These are phyloP conservation scores for Trimorus sp. DNA, from an alignment of 2,888 invertebrate genomes.

Conservation along the genomic window DNA sequence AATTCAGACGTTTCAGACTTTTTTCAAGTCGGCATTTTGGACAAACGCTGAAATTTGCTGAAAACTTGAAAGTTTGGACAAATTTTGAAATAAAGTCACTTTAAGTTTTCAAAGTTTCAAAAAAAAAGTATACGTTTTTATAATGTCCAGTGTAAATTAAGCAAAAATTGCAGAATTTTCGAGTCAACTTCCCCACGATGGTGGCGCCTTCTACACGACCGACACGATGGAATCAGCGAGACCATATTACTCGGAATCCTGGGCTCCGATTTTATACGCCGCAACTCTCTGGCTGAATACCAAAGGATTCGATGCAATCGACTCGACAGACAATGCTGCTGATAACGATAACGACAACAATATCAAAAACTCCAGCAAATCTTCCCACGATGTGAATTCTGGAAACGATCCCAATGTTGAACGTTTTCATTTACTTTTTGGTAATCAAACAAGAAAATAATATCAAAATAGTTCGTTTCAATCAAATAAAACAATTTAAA, in stretches of 20 bases:
- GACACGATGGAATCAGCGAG: conserved; percentile 97
- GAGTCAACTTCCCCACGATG: conserved; percentile 96
- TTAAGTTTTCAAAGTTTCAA: no score
- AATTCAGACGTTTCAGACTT: no score
- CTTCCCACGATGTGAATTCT: conserved; percentile 80
- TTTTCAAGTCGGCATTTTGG: no score
- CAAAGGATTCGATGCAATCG: conserved; percentile 84
- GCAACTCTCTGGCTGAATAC: conserved; percentile 93
- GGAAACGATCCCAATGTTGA: conserved; percentile 83
- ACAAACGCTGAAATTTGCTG: no score
- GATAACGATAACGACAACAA: conserved; percentile 61
- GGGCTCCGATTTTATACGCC: conserved; percentile 98
- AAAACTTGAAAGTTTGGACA: no score
- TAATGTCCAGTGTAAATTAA: no score
- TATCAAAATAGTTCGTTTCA: no score
- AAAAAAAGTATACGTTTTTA: no score
- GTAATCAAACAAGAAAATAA: conserved; percentile 82
- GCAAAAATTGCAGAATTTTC: conserved; percentile 89
- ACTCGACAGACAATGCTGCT: conserved; percentile 68
- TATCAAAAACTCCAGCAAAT: conserved; percentile 76
- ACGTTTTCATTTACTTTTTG: conserved; percentile 93
- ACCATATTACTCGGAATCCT: conserved; percentile 94
- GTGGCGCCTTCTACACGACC: conserved; percentile 98
- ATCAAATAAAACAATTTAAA: no score
- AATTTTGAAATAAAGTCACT: no score